These are phyloP conservation scores for Heterodera schachtii DNA, from an alignment of 1,140 invertebrate genomes.

Conservation along the genomic window DNA sequence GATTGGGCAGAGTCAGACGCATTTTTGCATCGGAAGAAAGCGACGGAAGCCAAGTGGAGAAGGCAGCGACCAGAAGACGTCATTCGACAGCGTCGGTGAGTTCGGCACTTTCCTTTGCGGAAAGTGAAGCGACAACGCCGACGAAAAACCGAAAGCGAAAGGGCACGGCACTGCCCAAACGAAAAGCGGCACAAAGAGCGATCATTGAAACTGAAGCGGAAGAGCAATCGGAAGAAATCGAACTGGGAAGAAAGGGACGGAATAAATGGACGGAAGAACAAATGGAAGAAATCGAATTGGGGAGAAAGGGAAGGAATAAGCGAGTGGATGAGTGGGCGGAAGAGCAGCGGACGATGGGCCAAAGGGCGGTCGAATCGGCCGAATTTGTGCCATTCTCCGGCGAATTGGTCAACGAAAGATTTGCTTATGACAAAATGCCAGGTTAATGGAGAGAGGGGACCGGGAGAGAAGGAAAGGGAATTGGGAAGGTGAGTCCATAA, in stretches of 20 bases:
- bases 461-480: no score
- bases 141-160: background rate
- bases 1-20: background rate
- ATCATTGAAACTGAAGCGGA: no score
- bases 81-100: background rate
- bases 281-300: background rate
- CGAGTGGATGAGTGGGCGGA: background rate
- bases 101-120: background rate
- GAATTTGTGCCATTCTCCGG: background rate
- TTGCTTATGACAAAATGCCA: background rate
- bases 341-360: background rate
- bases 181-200: no score
- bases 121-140: background rate
- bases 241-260: background rate
- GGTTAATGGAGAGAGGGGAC: background rate
- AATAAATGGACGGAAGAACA: no score
- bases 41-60: background rate
- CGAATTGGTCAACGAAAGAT: background rate
- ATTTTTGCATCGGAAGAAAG: background rate
- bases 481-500: no score
- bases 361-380: background rate
- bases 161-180: background rate
- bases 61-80: background rate
- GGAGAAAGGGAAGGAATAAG: background rate
- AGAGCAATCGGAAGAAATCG: background rate